Percentiles rank a stretch among this genome's conserved stretches.
Conservation (phyloP, 2,797 vertebrate genomes). For the Strix occidentalis region DNA sequence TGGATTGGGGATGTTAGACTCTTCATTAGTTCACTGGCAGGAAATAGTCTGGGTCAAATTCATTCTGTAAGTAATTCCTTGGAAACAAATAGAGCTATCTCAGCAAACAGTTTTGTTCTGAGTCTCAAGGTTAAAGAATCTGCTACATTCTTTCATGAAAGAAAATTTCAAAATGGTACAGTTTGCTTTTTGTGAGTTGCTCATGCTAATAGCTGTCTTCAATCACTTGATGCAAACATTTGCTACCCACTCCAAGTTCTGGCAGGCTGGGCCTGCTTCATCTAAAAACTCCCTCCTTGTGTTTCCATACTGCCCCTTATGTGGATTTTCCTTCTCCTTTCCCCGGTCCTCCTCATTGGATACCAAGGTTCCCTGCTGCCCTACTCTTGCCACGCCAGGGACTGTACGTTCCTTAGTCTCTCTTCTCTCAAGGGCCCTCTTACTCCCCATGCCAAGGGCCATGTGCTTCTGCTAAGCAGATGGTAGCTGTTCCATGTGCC, state of each 20-base stretch:
- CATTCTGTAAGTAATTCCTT: background rate
- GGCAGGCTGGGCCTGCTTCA: background rate
- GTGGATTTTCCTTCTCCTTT: background rate
- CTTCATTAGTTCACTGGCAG: background rate
- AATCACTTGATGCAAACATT: background rate
- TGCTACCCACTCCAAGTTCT: background rate
- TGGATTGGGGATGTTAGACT: background rate
- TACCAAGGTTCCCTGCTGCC: background rate
- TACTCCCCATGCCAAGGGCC: background rate
- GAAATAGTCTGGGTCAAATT: constrained; percentile 21
- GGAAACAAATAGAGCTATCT: background rate
- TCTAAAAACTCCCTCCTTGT: background rate
- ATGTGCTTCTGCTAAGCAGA: background rate
- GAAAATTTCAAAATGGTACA: background rate
- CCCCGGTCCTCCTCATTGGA: background rate
- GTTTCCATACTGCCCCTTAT: background rate
- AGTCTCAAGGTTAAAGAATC: background rate
- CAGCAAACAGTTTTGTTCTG: background rate
- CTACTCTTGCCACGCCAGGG: background rate
- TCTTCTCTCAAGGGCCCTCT: background rate
- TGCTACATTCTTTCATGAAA: background rate
- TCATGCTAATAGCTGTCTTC: background rate
- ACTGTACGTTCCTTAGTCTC: background rate
- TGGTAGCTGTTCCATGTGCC: background rate
- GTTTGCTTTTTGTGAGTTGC: background rate